Evolutionary conservation across 2,113 vertebrate species (phyloP).

Genomic region (Buteo buteo): DNA sequence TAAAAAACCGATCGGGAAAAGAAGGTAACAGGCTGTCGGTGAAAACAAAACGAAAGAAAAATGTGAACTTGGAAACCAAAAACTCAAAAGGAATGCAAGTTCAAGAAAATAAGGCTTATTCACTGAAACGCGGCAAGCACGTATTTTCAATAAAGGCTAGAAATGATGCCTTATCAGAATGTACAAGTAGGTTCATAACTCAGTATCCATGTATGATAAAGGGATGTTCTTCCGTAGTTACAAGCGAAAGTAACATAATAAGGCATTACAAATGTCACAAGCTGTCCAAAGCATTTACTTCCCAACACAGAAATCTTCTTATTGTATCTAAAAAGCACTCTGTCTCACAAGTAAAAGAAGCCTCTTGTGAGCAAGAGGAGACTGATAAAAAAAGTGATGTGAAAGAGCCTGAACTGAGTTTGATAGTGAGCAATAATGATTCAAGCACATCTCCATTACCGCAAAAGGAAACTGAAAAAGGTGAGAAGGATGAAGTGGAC

Average conservation of each 20-base stretch:
- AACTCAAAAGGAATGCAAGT: slow-evolving; percentile 62
- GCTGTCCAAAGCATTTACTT: slow-evolving; percentile 88
- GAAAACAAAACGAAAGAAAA: slow-evolving; percentile 76
- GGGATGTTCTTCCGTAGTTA: slow-evolving; percentile 90
- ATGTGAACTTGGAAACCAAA: slow-evolving; percentile 53
- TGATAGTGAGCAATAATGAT: slow-evolving; percentile 60
- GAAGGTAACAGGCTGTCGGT: slow-evolving; percentile 79
- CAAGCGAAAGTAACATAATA: slow-evolving; percentile 88
- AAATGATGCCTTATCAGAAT: slow-evolving; percentile 86
- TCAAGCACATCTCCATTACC: slow-evolving; percentile 60
- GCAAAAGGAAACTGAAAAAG: slow-evolving; percentile 67
- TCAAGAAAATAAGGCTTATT: slow-evolving; percentile 72
- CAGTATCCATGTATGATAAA: slow-evolving; percentile 98
- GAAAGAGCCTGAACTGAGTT: slow-evolving; percentile 47
- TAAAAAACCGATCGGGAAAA: slow-evolving; percentile 78
- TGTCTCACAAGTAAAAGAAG: slow-evolving; percentile 70
- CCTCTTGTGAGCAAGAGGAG: slow-evolving; percentile 73
- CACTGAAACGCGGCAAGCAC: slow-evolving; percentile 77
- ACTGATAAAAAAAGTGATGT: slow-evolving; percentile 47
- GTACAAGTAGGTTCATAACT: slow-evolving; percentile 83
- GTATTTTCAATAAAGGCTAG: slow-evolving; percentile 84
- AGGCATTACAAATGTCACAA: slow-evolving; percentile 94
- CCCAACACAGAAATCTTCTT: slow-evolving; percentile 87
- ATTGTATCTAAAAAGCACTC: slow-evolving; percentile 87
- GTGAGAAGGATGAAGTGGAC: slow-evolving; percentile 79